Percentiles rank a stretch among this genome's conserved stretches.
Evolutionary conservation across 2,888 invertebrate genomes (phyloP).

Genomic region (Vesta saturnalis): DNA sequence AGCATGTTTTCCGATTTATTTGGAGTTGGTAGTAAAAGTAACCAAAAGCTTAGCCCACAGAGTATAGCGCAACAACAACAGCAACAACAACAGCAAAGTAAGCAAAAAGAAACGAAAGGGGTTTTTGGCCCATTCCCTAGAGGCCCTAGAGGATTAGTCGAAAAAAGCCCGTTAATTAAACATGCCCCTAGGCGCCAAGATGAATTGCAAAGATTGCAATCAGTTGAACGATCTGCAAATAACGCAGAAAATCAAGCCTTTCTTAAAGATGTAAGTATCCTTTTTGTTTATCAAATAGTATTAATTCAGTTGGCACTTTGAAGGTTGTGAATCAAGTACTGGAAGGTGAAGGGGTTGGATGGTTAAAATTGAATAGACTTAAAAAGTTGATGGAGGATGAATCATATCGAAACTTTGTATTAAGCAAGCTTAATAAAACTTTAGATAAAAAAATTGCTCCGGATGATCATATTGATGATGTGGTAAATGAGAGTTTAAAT

Average conservation of each 20-base stretch:
- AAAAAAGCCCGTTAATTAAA: constrained; percentile 88
- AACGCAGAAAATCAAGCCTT: constrained; percentile 94
- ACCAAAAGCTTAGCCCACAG: constrained; percentile 48
- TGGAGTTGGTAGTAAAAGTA: constrained; percentile 70
- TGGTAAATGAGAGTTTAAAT: too few species aligned
- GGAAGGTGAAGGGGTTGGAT: constrained; percentile 95
- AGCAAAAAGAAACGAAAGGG: constrained; percentile 61
- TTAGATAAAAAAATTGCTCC: constrained; percentile 92
- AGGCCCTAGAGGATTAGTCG: constrained; percentile 85
- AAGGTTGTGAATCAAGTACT: constrained; percentile 83
- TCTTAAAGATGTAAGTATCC: constrained; percentile 80
- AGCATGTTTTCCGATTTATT: constrained; percentile 96
- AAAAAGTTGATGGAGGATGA: constrained; percentile 99
- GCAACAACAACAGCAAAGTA: constrained; percentile 52
- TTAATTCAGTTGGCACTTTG: constrained; percentile 21
- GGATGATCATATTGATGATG: constrained; percentile 97
- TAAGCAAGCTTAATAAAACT: constrained; percentile 94
- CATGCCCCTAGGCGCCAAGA: constrained; percentile 78
- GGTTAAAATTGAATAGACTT: constrained; percentile 92
- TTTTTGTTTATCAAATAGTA: background rate
- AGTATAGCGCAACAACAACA: constrained; percentile 47
- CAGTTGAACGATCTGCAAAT: constrained; percentile 76
- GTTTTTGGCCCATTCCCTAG: constrained; percentile 81
- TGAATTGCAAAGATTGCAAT: constrained; percentile 74
- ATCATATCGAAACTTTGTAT: constrained; percentile 94